These are phyloP conservation scores for Aselliscus stoliczkanus DNA, from an alignment of 2,797 vertebrate genomes.

Conservation along the genomic window DNA sequence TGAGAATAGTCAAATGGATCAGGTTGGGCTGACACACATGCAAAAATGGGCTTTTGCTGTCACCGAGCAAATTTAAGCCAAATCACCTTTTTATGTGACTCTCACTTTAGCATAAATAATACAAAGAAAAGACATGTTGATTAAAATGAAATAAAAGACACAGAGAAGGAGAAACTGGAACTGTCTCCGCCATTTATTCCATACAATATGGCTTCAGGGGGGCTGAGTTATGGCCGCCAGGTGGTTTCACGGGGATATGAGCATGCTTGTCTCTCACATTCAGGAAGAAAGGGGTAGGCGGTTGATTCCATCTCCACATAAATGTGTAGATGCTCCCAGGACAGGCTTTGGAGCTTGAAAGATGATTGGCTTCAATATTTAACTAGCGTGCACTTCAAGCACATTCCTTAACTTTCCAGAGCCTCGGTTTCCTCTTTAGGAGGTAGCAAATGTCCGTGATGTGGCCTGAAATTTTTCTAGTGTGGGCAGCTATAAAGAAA, in stretches of 20 bases:
- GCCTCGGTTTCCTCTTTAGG: neutral
- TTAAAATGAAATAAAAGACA: neutral
- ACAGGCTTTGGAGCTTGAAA: neutral
- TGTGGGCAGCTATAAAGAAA: neutral
- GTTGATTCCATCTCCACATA: neutral
- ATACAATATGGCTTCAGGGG: neutral
- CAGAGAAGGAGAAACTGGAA: neutral
- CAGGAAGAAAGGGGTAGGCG: neutral
- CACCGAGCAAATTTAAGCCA: neutral
- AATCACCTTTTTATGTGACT: neutral
- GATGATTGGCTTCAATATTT: neutral
- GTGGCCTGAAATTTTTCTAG: neutral
- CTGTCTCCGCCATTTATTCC: neutral
- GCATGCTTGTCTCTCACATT: neutral
- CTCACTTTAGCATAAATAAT: neutral
- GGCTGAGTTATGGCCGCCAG: neutral
- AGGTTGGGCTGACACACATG: neutral
- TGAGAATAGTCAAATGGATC: neutral
- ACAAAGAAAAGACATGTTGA: neutral
- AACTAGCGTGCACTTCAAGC: neutral
- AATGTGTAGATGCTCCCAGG: neutral
- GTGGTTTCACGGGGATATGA: accelerated
- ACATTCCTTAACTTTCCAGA: neutral
- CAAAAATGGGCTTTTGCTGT: neutral
- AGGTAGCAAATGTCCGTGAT: neutral